Base-by-base conservation (phyloP, 1,140 invertebrate species). In the Galleria mellonella region DNA sequence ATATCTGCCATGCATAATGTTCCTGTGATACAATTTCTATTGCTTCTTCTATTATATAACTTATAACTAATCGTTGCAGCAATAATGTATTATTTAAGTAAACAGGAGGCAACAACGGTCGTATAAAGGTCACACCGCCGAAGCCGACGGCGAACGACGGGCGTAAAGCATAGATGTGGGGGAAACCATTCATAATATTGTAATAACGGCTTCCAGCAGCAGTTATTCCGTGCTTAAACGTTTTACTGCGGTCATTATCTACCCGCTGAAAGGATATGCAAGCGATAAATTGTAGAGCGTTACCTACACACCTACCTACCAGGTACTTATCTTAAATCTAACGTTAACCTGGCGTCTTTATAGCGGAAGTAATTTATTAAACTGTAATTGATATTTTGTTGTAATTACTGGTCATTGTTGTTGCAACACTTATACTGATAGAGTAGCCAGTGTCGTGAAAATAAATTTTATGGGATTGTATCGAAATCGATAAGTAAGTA, bases 241-340 rank as follows among this genome's bases (percentile, higher is more conserved):
- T 83, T 85, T 85, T 83, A 85, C 82, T 85, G 73, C 81, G 78
- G 81, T 85, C 81, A 85, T 85, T 85, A 85, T 83, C 78, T 81
- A 76, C 78, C 68, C 78, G 75, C 66, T 85, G 81, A 85, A 85
- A 85, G 81, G 76, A 85, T 85, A 83, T 85, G 76, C 81, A 85
- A 62, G 72, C 76, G 66, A 85, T 85, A 85, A 85, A 85, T 85
- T 79, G 70, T 71, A 62, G 37, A 78, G 57, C 68, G 61, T 67
- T 67, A 69, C 70, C 62, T 70, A 77, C 67, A 56, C 55, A 64
- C 64, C 55, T 74, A 82, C 60, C 52, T 65, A 51, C 12, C 35
- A 45, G 28, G 52, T 49, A 67, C 68, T 69, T 83, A 77, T 78
- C 73, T 72, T 51, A 59, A 60, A 83, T 79, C 73, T 77, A 68